These are phyloP conservation scores for Amaurobius ferox DNA, from an alignment of 2,888 invertebrate genomes.

Conservation along the genomic window DNA sequence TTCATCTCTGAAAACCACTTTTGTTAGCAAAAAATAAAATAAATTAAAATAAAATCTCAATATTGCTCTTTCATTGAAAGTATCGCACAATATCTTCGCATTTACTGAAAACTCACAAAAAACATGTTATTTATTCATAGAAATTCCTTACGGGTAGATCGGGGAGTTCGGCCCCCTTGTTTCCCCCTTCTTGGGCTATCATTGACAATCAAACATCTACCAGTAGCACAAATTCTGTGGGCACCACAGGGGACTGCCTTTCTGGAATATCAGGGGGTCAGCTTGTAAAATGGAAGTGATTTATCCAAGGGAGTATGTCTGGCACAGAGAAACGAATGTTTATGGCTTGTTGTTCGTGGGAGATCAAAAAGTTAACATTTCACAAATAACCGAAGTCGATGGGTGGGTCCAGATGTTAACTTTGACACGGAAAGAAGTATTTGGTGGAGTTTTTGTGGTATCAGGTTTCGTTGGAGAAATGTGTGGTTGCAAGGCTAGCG, in stretches of 20 bases:
- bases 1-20: no score
- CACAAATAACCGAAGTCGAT: slow-evolving; percentile 42
- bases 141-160: not conserved
- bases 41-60: no score
- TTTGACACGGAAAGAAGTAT: no score
- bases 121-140: slow-evolving; percentile 1
- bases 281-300: slow-evolving; percentile 46
- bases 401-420: slow-evolving; percentile 18
- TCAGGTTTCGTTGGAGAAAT: no score
- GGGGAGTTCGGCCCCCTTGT: not conserved
- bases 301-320: slow-evolving; percentile 25
- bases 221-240: slow-evolving; percentile 7
- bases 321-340: slow-evolving; percentile 26
- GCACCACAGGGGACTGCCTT: slow-evolving; percentile 1
- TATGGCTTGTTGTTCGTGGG: slow-evolving; percentile 32
- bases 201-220: not conserved
- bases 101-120: not conserved
- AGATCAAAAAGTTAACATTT: slow-evolving; percentile 14
- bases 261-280: not conserved
- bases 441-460: no score
- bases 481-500: no score
- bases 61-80: not conserved
- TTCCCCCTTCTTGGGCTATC: not conserved
- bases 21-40: no score
- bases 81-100: not conserved